These are phyloP conservation scores for Drosophila pectinifera DNA, from an alignment of 1,140 invertebrate species.

Conservation along the genomic window DNA sequence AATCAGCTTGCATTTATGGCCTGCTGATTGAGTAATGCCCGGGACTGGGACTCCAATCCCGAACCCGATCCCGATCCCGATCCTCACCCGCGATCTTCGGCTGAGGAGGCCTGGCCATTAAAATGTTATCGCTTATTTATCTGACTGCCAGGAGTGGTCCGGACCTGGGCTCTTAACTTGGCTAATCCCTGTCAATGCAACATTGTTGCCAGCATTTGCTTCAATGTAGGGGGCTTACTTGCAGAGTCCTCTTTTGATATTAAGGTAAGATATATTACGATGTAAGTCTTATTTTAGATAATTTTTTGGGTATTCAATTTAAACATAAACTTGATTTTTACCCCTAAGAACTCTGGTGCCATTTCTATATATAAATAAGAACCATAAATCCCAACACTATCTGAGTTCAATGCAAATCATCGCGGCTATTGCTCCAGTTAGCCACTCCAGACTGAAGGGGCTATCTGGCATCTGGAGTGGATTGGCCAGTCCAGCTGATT, in stretches of 20 bases:
- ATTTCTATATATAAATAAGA: too few species aligned
- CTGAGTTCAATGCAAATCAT: constrained; percentile 21
- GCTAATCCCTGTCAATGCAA: constrained; percentile 50
- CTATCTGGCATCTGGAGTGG: constrained; percentile 35
- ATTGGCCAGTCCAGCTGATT: constrained; percentile 57
- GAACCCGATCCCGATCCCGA: not conserved
- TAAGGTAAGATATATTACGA: not conserved
- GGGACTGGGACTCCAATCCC: not conserved
- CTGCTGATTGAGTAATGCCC: constrained; percentile 73
- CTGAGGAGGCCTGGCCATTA: constrained; percentile 55
- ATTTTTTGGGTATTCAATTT: too few species aligned
- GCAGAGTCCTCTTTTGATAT: not conserved
- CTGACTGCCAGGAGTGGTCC: constrained; percentile 20
- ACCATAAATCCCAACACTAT: not conserved
- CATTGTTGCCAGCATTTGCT: constrained; percentile 51
- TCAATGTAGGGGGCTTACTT: not conserved
- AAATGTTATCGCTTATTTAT: constrained; percentile 79
- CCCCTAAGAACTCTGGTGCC: too few species aligned
- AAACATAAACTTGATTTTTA: too few species aligned
- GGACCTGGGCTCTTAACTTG: not conserved
- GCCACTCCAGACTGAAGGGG: not conserved
- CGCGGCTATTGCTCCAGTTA: constrained; percentile 7
- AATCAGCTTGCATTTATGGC: constrained; percentile 67
- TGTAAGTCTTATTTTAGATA: too few species aligned
- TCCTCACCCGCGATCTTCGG: constrained; percentile 3